These are phyloP conservation scores for Metaphire vulgaris DNA, from an alignment of 1,140 invertebrate genomes.

Conservation along the genomic window DNA sequence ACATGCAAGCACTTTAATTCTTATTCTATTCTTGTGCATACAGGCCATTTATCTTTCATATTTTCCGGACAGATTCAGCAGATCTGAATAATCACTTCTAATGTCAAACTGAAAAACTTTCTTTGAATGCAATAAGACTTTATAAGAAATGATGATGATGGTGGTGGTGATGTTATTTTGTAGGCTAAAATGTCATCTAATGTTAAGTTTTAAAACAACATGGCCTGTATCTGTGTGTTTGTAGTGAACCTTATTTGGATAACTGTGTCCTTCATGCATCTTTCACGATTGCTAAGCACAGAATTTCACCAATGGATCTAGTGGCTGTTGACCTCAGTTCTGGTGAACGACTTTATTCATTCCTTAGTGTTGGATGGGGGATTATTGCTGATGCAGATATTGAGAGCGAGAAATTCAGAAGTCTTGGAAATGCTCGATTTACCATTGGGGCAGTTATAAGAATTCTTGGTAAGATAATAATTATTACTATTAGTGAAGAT, in stretches of 20 bases:
- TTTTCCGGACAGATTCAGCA: too few relatives aligned
- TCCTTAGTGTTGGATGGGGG: conserved; percentile 89
- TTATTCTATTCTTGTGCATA: too few relatives aligned
- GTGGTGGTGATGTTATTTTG: too few relatives aligned
- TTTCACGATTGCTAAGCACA: conserved; percentile 71
- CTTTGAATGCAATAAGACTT: too few relatives aligned
- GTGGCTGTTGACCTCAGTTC: conserved; percentile 56
- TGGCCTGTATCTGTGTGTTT: background rate
- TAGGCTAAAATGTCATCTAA: too few relatives aligned
- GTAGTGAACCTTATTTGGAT: background rate
- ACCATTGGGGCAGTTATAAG: conserved; percentile 83
- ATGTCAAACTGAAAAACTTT: too few relatives aligned
- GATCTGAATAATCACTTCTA: too few relatives aligned
- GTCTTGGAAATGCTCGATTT: conserved; percentile 82
- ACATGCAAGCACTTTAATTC: too few relatives aligned
- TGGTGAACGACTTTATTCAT: conserved; percentile 70
- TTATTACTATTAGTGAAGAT: too few relatives aligned
- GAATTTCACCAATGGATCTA: conserved; percentile 72
- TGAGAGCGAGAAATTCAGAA: conserved; percentile 84
- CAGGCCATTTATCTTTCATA: too few relatives aligned
- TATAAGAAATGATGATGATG: too few relatives aligned
- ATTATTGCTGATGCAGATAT: conserved; percentile 92
- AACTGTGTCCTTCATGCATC: conserved; percentile 65
- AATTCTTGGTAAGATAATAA: conserved; percentile 53
- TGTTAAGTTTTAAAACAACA: background rate